Evolutionary conservation across 1,140 invertebrate genomes (phyloP), one percentile per base, ranked within the genome.

Genomic region (Drosophila ironensis): DNA sequence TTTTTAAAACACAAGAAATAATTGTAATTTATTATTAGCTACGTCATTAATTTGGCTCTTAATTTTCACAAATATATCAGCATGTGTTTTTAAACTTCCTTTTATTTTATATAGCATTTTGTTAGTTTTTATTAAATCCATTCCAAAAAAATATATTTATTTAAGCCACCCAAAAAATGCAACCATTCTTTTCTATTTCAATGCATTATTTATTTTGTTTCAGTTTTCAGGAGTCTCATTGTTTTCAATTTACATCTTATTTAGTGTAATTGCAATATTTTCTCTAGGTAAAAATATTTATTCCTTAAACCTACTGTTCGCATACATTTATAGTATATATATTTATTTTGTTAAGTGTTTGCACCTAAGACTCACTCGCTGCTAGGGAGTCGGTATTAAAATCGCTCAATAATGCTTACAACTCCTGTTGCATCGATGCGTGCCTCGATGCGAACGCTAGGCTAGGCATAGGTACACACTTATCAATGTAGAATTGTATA

Each of bases 251-350:
- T 64, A 77, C 56, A 72, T 40, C 41, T 59, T 59, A 41, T 61
- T 73, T 45, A 72, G 35, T 63, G 50, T 46, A 38, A 5, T 50
- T 64, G 59, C 37, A 82, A 82, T 84, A 82, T 86, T 82, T 82
- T 84, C 63, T 59, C 78, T 82, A 82, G 74, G 76, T 82, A 82
- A 82, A 82, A 82, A 82, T 82, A 82, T 84, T 38, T 72, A 48
- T 54, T 60, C 44, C 60, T 77, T 61, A 61, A 38, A 12, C 38
- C 16, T 37, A 45, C 16, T 44, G 24, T 44, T 11, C 16, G 57
- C 38, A 35, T 57, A 20, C 24, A 33, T 25, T 44, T 28, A 30
- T 52, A 44, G 40, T 52, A n/a, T n/a, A n/a, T 59, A 59, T 20
- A 41, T 24, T 41, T 60, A 57, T 60, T 24, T 54, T 17, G 20